Evolutionary conservation across 2,888 invertebrate genomes (phyloP).

Genomic region (Parochlus steinenii): DNA sequence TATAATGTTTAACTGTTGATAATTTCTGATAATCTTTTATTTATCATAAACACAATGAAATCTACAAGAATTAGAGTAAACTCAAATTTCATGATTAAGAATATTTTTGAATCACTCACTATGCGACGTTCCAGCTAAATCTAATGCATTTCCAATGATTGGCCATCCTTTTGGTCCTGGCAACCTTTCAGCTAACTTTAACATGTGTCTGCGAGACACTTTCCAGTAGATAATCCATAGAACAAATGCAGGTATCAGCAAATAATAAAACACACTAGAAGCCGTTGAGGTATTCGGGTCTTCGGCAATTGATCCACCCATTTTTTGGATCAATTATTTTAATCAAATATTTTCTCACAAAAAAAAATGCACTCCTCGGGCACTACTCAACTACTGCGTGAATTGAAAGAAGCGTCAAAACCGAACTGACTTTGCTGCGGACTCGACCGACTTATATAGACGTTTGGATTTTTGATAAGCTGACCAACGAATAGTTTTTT

Average conservation of each 20-base stretch:
- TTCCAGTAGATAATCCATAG: constrained; percentile 63
- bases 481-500: too few species aligned
- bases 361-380: too few species aligned
- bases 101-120: constrained; percentile 32
- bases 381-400: too few species aligned
- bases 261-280: constrained; percentile 50
- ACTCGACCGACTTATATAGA: too few species aligned
- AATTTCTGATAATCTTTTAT: too few species aligned
- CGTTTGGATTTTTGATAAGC: too few species aligned
- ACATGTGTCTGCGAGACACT: constrained; percentile 50
- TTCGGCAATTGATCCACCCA: constrained; percentile 31
- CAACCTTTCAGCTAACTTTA: constrained; percentile 52
- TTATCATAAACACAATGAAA: too few species aligned
- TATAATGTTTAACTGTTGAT: too few species aligned
- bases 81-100: not conserved
- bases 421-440: too few species aligned
- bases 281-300: constrained; percentile 28
- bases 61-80: too few species aligned
- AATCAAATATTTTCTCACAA: too few species aligned
- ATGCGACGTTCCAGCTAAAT: constrained; percentile 54
- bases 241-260: constrained; percentile 51
- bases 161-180: constrained; percentile 59
- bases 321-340: constrained; percentile 28
- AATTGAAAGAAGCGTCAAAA: too few species aligned
- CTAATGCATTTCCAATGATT: constrained; percentile 55